Conservation (phyloP, 2,113 vertebrate species). For the Marcusenius ussheri region DNA sequence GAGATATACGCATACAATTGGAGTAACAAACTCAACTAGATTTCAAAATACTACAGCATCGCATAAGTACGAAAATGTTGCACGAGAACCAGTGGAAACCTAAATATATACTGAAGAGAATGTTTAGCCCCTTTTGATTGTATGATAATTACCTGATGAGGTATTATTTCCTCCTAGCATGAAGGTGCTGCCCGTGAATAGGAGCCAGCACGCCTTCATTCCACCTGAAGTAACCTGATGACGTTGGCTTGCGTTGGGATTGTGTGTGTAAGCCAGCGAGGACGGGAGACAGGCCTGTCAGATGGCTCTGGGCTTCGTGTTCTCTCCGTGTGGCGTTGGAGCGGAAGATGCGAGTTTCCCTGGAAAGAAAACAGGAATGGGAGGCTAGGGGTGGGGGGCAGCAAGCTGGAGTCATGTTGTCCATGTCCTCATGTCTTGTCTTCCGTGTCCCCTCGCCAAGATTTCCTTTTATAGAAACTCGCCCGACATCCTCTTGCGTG, state of each 20-base stretch:
- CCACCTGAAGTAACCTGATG: background rate
- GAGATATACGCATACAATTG: background rate
- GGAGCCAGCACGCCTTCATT: background rate
- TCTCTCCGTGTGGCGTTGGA: background rate
- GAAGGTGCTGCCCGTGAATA: background rate
- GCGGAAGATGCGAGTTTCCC: conserved; percentile 1
- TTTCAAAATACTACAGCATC: background rate
- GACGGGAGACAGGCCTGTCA: background rate
- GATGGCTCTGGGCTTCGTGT: conserved; percentile 6
- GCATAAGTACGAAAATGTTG: background rate
- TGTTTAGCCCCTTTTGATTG: background rate
- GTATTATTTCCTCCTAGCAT: background rate
- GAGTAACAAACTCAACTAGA: background rate
- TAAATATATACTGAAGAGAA: background rate
- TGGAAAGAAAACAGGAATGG: background rate
- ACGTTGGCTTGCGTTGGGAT: background rate
- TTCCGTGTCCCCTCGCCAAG: background rate
- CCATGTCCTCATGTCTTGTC: background rate
- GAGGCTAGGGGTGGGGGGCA: background rate
- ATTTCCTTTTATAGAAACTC: conserved; percentile 9
- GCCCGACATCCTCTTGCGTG: background rate
- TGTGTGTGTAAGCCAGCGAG: background rate
- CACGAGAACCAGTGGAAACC: background rate
- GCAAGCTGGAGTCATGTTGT: background rate
- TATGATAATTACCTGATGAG: background rate